Percentiles rank a stretch among this genome's conserved stretches.
Evolutionary conservation across 2,113 vertebrate species (phyloP).

Genomic region (Platycercus adscitus): DNA sequence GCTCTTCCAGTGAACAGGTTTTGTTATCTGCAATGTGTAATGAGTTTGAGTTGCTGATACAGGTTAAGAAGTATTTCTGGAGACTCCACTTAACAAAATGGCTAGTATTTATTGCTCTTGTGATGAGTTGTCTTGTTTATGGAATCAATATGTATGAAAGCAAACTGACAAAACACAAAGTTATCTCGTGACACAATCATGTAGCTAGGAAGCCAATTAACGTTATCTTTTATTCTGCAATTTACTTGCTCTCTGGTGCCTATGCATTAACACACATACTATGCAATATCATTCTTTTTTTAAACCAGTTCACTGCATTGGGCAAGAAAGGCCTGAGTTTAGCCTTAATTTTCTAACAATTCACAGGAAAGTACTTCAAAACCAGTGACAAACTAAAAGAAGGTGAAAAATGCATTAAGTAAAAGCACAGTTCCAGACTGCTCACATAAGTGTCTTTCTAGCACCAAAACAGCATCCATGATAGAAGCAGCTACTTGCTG

Average conservation of each 20-base stretch:
- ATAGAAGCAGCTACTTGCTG: conserved; percentile 62
- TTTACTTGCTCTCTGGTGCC: conserved; percentile 45
- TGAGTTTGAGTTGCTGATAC: not conserved
- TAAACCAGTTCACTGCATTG: conserved; percentile 24
- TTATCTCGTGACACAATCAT: not conserved
- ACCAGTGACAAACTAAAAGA: conserved; percentile 6
- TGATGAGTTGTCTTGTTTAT: conserved; percentile 28
- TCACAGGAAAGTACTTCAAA: conserved; percentile 39
- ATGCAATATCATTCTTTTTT: conserved; percentile 23
- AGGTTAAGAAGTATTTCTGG: not conserved
- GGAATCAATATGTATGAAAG: not conserved
- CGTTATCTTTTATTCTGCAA: conserved; percentile 7
- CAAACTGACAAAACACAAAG: conserved; percentile 5
- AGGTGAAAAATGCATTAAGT: conserved; percentile 24
- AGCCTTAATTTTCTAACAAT: conserved; percentile 47
- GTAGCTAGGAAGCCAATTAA: conserved; percentile 47
- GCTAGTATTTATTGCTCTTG: conserved; percentile 5
- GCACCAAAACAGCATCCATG: conserved; percentile 46
- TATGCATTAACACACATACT: conserved; percentile 51
- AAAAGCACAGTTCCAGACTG: conserved; percentile 41
- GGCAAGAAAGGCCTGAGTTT: conserved; percentile 25
- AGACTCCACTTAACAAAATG: not conserved
- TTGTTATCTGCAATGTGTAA: not conserved
- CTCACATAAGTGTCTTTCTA: conserved; percentile 47
- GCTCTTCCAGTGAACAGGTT: not conserved